phyloP scores from a whole-genome alignment of 2,888 invertebrate species.

The Diarsia mendica region DNA sequence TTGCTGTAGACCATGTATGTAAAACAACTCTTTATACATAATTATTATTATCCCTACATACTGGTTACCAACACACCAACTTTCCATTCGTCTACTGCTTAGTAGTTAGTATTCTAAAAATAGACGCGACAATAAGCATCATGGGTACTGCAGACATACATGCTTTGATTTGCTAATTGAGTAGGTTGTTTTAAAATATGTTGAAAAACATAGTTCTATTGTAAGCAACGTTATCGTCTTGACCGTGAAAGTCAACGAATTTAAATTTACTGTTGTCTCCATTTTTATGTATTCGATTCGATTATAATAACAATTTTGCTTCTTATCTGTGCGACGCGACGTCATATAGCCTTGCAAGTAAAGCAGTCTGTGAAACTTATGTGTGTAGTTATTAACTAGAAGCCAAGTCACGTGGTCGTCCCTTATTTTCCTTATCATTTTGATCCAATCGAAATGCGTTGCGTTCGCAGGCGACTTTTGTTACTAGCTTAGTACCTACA shows the following conservation, averaged over 20 bases:
- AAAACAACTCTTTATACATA: constrained; percentile 58
- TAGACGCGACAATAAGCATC: constrained; percentile 82
- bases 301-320: constrained; percentile 61
- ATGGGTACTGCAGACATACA: constrained; percentile 76
- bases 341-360: constrained; percentile 72
- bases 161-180: constrained; percentile 72
- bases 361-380: constrained; percentile 69
- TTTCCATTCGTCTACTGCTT: constrained; percentile 85
- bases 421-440: constrained; percentile 80
- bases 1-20: constrained; percentile 30
- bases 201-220: constrained; percentile 15
- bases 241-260: constrained; percentile 19
- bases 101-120: constrained; percentile 81
- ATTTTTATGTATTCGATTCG: constrained; percentile 48
- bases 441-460: constrained; percentile 79
- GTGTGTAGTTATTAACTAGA: constrained; percentile 65
- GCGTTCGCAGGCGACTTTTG: constrained; percentile 75
- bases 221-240: constrained; percentile 16
- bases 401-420: constrained; percentile 76
- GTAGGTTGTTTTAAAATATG: constrained; percentile 25
- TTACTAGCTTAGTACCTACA: constrained; percentile 76
- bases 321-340: constrained; percentile 74
- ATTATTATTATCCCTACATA: constrained; percentile 69
- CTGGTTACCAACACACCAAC: constrained; percentile 83
- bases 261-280: constrained; percentile 24